Conservation (phyloP, 2,888 invertebrate genomes). For the Stenoptilia bipunctidactyla region DNA sequence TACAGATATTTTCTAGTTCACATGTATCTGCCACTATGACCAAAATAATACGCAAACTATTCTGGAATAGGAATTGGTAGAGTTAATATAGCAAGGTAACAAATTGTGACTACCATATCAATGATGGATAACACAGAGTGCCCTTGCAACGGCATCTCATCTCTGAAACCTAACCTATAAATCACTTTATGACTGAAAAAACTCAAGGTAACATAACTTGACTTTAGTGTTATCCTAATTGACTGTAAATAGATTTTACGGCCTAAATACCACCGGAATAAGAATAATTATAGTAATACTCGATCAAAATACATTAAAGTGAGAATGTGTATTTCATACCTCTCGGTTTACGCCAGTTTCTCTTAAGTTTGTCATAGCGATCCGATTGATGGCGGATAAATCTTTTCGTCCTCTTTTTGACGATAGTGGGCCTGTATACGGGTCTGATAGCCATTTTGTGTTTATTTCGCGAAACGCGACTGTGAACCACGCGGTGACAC, state of each 20-base stretch:
- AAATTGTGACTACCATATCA: constrained; percentile 61
- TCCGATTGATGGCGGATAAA: constrained; percentile 99
- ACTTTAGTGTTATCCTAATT: too few species aligned
- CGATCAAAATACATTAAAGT: background rate
- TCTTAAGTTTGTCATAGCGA: constrained; percentile 95
- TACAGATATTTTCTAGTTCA: background rate
- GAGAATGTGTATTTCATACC: constrained; percentile 47
- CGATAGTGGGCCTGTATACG: constrained; percentile 88
- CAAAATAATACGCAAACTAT: constrained; percentile 30
- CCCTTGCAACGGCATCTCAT: constrained; percentile 37
- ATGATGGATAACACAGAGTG: constrained; percentile 62
- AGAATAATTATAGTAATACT: too few species aligned
- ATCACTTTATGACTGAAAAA: too few species aligned
- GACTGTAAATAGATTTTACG: too few species aligned
- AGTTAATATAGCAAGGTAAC: constrained; percentile 59
- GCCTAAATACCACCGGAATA: too few species aligned
- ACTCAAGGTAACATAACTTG: too few species aligned
- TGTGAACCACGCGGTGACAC: constrained; percentile 70
- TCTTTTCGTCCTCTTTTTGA: constrained; percentile 98
- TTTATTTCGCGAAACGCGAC: constrained; percentile 48
- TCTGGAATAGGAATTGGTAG: constrained; percentile 54
- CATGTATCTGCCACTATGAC: constrained; percentile 54
- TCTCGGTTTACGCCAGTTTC: constrained; percentile 99
- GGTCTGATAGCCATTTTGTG: constrained; percentile 88
- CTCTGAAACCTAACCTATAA: too few species aligned